Conservation (phyloP, 2,888 invertebrate genomes). For the Agrilus mali region DNA sequence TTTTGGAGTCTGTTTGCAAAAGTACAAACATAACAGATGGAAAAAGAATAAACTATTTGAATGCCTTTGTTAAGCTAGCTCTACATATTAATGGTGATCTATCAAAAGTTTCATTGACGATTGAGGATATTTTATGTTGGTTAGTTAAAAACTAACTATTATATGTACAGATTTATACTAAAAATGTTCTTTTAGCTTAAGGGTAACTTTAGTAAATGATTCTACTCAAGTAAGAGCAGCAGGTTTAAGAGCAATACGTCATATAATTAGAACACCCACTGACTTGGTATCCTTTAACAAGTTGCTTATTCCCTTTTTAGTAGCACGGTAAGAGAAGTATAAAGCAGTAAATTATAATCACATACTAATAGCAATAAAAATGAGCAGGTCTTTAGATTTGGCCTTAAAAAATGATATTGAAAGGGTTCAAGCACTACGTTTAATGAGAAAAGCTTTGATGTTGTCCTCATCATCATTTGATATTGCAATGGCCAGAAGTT, state of each 20-base stretch:
- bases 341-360: not conserved
- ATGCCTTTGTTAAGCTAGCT: conserved; percentile 74
- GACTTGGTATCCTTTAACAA: conserved; percentile 70
- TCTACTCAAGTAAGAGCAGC: conserved; percentile 84
- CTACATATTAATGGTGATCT: conserved; percentile 47
- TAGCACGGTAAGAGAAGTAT: conserved; percentile 52
- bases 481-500: conserved; percentile 60
- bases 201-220: conserved; percentile 72
- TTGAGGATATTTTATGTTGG: conserved; percentile 75
- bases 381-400: conserved; percentile 70
- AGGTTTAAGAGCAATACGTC: conserved; percentile 74
- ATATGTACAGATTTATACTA: conserved; percentile 15
- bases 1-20: conserved; percentile 49
- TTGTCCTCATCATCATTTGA: conserved; percentile 58
- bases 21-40: conserved; percentile 56
- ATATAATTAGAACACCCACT: conserved; percentile 64
- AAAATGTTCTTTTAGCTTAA: conserved; percentile 50
- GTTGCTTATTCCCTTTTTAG: conserved; percentile 71
- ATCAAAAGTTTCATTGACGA: conserved; percentile 54
- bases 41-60: conserved; percentile 74
- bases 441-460: conserved; percentile 60
- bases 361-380: not conserved
- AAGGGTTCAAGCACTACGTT: conserved; percentile 78
- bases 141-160: conserved; percentile 36
- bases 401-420: conserved; percentile 85